These are phyloP conservation scores for Cyanistes caeruleus DNA, from an alignment of 2,113 vertebrate genomes.

Conservation along the genomic window DNA sequence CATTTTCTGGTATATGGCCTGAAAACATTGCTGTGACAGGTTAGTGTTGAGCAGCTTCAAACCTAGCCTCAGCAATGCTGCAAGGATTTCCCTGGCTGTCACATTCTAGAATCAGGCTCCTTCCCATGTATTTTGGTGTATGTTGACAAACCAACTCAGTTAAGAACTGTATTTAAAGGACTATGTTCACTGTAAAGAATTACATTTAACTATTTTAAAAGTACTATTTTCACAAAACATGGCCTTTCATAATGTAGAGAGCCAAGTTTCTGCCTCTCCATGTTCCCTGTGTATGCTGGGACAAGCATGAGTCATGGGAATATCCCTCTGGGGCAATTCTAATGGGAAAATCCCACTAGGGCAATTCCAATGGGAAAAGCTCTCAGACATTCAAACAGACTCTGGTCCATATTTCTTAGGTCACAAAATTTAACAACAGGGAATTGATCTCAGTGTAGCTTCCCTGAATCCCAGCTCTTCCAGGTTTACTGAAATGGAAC, in stretches of 20 bases:
- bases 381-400: not conserved
- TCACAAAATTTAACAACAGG: not conserved
- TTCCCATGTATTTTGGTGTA: not conserved
- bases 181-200: not conserved
- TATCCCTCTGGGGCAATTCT: not conserved
- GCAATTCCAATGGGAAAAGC: not conserved
- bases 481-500: not conserved
- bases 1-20: not conserved
- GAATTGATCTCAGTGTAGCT: not conserved
- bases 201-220: not conserved
- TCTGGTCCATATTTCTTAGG: not conserved
- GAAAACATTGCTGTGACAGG: not conserved
- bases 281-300: not conserved
- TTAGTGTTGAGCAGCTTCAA: not conserved
- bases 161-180: not conserved
- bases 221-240: not conserved
- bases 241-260: not conserved
- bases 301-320: not conserved
- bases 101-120: not conserved
- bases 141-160: not conserved
- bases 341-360: not conserved
- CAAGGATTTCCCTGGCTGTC: not conserved
- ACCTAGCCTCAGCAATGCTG: not conserved
- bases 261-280: not conserved
- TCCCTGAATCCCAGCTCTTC: not conserved